Evolutionary conservation across 2,113 vertebrate species (phyloP).

Genomic region (Cromileptes altivelis): DNA sequence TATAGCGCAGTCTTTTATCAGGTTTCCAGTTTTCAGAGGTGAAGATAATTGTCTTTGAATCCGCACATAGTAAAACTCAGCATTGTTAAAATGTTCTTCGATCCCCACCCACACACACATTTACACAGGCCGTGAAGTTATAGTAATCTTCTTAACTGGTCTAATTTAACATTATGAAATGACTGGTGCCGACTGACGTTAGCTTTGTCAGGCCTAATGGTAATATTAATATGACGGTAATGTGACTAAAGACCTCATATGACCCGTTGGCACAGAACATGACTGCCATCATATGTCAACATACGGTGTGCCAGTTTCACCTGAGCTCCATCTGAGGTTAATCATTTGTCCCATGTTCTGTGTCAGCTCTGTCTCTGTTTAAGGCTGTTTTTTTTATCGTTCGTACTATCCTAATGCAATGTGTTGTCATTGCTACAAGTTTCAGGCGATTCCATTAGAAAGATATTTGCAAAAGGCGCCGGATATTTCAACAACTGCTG

Average conservation of each 20-base stretch:
- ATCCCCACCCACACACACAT: conserved; percentile 10
- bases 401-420: not conserved
- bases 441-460: not conserved
- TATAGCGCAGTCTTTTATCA: no score
- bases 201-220: not conserved
- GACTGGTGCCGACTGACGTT: not conserved
- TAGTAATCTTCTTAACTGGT: not conserved
- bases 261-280: not conserved
- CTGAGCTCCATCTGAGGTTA: conserved; percentile 6
- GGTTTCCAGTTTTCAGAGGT: not conserved
- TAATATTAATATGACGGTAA: not conserved
- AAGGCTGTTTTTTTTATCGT: not conserved
- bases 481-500: not conserved
- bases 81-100: not conserved
- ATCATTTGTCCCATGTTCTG: not conserved
- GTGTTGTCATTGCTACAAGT: not conserved
- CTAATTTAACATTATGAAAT: not conserved
- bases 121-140: conserved; percentile 26
- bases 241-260: conserved; percentile 13
- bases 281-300: not conserved
- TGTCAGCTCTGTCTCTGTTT: not conserved
- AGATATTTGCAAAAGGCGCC: no score
- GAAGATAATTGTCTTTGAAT: not conserved
- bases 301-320: not conserved
- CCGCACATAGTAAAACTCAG: not conserved